Evolutionary conservation across 2,113 vertebrate species (phyloP).

Genomic region (Chionis minor): DNA sequence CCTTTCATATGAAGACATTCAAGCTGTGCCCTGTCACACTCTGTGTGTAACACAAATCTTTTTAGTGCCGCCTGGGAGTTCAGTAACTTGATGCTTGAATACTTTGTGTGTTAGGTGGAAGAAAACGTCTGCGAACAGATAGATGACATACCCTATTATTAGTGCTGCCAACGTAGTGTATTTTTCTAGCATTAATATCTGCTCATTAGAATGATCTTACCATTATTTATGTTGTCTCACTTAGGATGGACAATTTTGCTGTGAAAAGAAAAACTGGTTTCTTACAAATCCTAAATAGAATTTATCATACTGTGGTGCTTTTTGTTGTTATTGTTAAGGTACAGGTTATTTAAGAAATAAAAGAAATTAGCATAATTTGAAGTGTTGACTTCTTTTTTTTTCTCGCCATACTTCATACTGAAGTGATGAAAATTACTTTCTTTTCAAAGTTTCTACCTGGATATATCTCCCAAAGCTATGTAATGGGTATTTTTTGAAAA

Average conservation of each 20-base stretch:
- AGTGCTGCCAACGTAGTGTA: background rate
- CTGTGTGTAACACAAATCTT: background rate
- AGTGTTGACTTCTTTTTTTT: background rate
- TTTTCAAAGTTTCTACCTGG: background rate
- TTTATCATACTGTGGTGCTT: background rate
- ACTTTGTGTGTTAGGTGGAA: background rate
- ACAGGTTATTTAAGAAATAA: background rate
- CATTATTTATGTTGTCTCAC: background rate
- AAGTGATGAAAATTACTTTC: background rate
- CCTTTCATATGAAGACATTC: background rate
- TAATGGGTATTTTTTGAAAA: background rate
- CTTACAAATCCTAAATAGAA: background rate
- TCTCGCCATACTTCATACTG: accelerated
- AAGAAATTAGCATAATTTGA: background rate
- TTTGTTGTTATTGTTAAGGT: background rate
- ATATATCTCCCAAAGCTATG: background rate
- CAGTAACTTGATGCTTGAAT: background rate
- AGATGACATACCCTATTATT: background rate
- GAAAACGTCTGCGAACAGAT: background rate
- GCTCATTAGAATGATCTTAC: background rate
- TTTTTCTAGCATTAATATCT: background rate
- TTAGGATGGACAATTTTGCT: background rate
- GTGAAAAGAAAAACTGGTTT: background rate
- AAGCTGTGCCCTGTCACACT: background rate
- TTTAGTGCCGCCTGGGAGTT: background rate